Evolutionary conservation across 2,113 vertebrate species (phyloP).

Genomic region (Syngnathus typhle): DNA sequence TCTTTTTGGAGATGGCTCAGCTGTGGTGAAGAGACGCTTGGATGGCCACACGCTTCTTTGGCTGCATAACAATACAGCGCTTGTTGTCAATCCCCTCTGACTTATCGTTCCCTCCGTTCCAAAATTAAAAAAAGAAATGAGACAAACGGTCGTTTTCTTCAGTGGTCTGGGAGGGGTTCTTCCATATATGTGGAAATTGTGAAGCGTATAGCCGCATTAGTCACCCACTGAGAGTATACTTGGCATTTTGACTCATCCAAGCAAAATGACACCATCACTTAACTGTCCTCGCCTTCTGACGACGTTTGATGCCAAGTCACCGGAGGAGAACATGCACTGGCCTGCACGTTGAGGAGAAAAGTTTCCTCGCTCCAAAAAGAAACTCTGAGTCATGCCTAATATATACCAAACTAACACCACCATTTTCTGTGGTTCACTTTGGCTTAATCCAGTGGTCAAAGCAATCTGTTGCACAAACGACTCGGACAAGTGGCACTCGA

Average conservation of each 20-base stretch:
- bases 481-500: neutral
- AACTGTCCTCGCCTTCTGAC: constrained; percentile 27
- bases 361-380: neutral
- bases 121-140: neutral
- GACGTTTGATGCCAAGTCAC: constrained; percentile 49
- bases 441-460: neutral
- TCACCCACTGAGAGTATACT: constrained; percentile 16
- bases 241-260: neutral
- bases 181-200: constrained; percentile 39
- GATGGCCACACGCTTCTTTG: constrained; percentile 20
- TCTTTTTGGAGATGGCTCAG: neutral
- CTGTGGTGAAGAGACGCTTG: constrained; percentile 8
- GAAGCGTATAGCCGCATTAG: constrained; percentile 27
- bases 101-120: constrained; percentile 1
- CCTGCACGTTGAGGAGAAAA: neutral
- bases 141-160: constrained; percentile 8
- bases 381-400: constrained; percentile 1
- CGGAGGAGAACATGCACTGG: constrained; percentile 27
- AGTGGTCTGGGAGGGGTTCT: constrained; percentile 34
- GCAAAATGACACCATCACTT: constrained; percentile 1
- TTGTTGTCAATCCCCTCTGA: constrained; percentile 7
- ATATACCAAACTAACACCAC: neutral
- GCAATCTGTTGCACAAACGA: neutral
- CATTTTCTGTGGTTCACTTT: neutral
- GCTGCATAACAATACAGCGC: constrained; percentile 26